Percentiles rank a stretch among this genome's conserved stretches.
These are phyloP conservation scores for Acanthurus tractus DNA, from an alignment of 2,797 vertebrate genomes.

Conservation along the genomic window DNA sequence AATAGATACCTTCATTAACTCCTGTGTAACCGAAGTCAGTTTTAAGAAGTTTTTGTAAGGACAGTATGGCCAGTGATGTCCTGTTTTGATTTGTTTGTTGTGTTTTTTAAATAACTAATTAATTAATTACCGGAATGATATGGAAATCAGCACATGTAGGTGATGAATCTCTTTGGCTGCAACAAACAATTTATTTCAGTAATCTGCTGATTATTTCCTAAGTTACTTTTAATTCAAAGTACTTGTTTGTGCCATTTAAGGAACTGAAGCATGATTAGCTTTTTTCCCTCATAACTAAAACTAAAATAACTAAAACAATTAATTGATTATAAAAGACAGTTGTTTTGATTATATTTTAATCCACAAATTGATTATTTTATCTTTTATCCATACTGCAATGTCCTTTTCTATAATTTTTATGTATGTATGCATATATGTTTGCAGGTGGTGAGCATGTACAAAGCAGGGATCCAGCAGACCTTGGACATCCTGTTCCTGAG, in stretches of 20 bases:
- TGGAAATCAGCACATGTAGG: too few species aligned
- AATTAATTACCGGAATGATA: too few species aligned
- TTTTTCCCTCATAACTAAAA: too few species aligned
- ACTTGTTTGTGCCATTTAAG: not conserved
- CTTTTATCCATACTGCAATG: too few species aligned
- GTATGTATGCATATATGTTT: not conserved
- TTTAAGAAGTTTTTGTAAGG: not conserved
- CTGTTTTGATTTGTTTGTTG: not conserved
- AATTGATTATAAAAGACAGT: too few species aligned
- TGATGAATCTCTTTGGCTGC: not conserved
- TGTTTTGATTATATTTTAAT: too few species aligned
- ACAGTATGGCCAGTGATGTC: not conserved
- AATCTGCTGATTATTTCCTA: not conserved
- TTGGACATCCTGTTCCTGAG: slow-evolving; percentile 93
- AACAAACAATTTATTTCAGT: not conserved
- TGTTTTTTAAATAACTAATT: too few species aligned
- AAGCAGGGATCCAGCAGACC: slow-evolving; percentile 93
- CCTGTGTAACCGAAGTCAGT: not conserved
- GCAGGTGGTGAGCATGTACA: slow-evolving; percentile 91
- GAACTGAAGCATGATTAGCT: too few species aligned
- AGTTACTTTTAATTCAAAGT: not conserved
- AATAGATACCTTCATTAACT: not conserved
- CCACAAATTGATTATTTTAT: too few species aligned
- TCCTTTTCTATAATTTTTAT: too few species aligned
- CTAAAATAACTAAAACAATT: too few species aligned